phyloP scores from a whole-genome alignment of 2,113 vertebrate species.

The Sceloporus tristichus region DNA sequence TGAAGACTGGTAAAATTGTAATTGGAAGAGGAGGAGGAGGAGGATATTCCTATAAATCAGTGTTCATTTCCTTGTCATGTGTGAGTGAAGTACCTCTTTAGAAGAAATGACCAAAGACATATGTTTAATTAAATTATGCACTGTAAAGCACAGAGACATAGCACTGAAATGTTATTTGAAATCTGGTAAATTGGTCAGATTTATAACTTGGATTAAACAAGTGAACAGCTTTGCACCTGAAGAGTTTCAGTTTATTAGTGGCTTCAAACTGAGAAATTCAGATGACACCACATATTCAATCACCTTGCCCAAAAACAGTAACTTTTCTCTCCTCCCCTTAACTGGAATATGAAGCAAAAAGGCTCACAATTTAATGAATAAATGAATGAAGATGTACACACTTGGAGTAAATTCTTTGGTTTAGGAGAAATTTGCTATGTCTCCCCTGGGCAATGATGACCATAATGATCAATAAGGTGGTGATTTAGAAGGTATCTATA shows the following conservation, averaged over 20 bases:
- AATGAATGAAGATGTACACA: background rate
- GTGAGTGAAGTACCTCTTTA: background rate
- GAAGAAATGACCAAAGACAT: background rate
- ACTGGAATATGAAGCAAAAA: background rate
- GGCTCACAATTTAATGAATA: background rate
- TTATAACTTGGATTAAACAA: background rate
- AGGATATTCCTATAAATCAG: conserved; percentile 23
- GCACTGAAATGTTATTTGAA: background rate
- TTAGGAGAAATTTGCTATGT: background rate
- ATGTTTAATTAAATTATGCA: conserved; percentile 4
- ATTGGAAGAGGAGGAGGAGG: conserved; percentile 40
- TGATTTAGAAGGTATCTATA: too few species aligned
- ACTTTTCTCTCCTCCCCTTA: background rate
- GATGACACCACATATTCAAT: background rate
- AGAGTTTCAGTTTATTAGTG: background rate
- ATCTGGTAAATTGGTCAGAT: background rate
- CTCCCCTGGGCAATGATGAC: too few species aligned
- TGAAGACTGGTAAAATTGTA: conserved; percentile 37
- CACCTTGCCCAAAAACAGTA: background rate
- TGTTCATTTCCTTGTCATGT: conserved; percentile 15
- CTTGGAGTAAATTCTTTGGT: background rate
- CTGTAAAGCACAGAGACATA: background rate
- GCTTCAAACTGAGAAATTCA: background rate
- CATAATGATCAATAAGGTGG: too few species aligned
- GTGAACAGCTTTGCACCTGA: background rate